A percentile compares a stretch with the other conserved stretches of the same genome.
Evolutionary conservation across 2,113 vertebrate species (phyloP).

Genomic region (Panurus biarmicus): DNA sequence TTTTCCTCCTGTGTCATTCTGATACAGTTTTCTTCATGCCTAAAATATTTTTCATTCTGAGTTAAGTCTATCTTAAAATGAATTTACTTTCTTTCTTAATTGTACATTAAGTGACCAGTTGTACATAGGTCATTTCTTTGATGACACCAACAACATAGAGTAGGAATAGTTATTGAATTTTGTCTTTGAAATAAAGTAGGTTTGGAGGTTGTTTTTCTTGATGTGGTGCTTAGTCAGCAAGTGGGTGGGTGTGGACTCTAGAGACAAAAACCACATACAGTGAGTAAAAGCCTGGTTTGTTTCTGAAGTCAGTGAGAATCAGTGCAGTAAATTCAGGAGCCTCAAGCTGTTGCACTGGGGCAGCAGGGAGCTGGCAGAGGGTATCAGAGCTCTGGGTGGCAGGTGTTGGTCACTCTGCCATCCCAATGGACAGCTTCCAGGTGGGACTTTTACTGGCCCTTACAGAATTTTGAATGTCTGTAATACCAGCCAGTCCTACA

Average conservation of each 20-base stretch:
- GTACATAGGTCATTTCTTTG: background rate
- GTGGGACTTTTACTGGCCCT: background rate
- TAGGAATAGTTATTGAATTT: background rate
- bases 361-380: background rate
- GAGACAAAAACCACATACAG: background rate
- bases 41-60: background rate
- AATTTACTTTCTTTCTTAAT: background rate
- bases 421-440: background rate
- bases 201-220: background rate
- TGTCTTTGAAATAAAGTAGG: background rate
- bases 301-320: background rate
- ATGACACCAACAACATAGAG: background rate
- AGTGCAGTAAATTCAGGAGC: background rate
- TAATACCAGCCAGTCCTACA: background rate
- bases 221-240: background rate
- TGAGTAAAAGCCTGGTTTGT: background rate
- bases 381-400: accelerated
- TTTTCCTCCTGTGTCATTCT: background rate
- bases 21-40: background rate
- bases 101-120: background rate
- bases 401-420: background rate
- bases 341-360: accelerated
- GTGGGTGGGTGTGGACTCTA: background rate
- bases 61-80: background rate
- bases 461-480: background rate